Conservation (phyloP, 2,113 vertebrate genomes). For the Motacilla alba region DNA sequence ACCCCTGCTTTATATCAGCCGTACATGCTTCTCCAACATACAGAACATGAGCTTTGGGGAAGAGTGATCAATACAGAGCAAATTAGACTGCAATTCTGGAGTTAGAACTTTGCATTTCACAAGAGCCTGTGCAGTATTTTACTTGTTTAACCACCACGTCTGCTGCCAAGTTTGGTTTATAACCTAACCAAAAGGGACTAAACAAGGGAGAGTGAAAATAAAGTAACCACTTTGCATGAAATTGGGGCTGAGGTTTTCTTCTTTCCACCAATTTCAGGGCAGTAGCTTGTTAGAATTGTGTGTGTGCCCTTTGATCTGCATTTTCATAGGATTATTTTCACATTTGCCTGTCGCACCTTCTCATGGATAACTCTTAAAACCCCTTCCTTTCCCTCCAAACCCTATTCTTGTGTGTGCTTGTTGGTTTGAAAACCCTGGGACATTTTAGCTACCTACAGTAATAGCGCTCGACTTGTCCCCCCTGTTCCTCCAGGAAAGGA, state of each 20-base stretch:
- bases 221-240: conserved; percentile 77
- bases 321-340: conserved; percentile 73
- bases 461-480: conserved; percentile 96
- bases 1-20: background rate
- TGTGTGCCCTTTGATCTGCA: conserved; percentile 68
- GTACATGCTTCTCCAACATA: background rate
- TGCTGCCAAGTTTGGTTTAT: conserved; percentile 80
- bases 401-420: conserved; percentile 73
- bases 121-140: background rate
- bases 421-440: conserved; percentile 80
- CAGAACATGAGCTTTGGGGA: background rate
- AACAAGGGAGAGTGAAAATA: conserved; percentile 50
- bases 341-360: conserved; percentile 73
- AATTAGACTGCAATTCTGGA: background rate
- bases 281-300: conserved; percentile 52
- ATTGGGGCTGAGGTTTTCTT: conserved; percentile 65
- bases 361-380: conserved; percentile 75
- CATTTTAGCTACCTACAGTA: conserved; percentile 85
- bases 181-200: conserved; percentile 66
- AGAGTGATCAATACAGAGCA: background rate
- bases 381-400: conserved; percentile 69
- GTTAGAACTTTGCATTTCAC: conserved; percentile 45
- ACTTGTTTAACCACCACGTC: conserved; percentile 14
- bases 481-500: conserved; percentile 99
- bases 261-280: conserved; percentile 68